These are phyloP conservation scores for Gopherus evgoodei DNA, from an alignment of 2,113 vertebrate genomes.

Conservation along the genomic window DNA sequence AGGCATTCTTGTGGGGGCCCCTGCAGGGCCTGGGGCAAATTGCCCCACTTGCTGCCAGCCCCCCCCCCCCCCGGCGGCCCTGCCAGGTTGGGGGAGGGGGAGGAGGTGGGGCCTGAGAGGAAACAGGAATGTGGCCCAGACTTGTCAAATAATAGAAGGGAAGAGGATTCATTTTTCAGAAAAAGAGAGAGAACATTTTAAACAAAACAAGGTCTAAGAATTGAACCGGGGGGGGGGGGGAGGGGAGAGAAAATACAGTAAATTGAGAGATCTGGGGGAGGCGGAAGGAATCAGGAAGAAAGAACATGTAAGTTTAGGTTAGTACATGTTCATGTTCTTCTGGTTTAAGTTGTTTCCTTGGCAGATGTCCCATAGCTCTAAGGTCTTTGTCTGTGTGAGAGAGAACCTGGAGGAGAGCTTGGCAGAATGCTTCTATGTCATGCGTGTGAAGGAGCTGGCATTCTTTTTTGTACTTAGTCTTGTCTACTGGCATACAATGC, in stretches of 20 bases:
- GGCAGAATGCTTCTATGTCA: constrained; percentile 56
- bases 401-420: constrained; percentile 72
- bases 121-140: constrained; percentile 64
- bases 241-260: constrained; percentile 26
- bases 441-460: constrained; percentile 57
- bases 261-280: constrained; percentile 39
- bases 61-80: too few relatives aligned
- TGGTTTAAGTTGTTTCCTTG: constrained; percentile 76
- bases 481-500: constrained; percentile 69
- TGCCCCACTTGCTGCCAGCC: too few relatives aligned
- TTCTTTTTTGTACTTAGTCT: constrained; percentile 65
- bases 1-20: too few relatives aligned
- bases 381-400: constrained; percentile 78
- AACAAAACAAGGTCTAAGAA: constrained; percentile 53
- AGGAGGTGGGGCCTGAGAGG: not conserved
- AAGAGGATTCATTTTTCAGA: constrained; percentile 72
- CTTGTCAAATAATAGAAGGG: constrained; percentile 71
- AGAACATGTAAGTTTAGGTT: constrained; percentile 73
- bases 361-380: constrained; percentile 75
- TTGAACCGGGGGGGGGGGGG: constrained; percentile 54
- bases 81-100: constrained; percentile 51
- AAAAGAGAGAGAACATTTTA: constrained; percentile 67
- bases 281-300: constrained; percentile 63
- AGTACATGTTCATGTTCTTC: constrained; percentile 76
- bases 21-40: too few relatives aligned